These are phyloP conservation scores for Pleuronectes platessa DNA, from an alignment of 2,113 vertebrate species.

Conservation along the genomic window DNA sequence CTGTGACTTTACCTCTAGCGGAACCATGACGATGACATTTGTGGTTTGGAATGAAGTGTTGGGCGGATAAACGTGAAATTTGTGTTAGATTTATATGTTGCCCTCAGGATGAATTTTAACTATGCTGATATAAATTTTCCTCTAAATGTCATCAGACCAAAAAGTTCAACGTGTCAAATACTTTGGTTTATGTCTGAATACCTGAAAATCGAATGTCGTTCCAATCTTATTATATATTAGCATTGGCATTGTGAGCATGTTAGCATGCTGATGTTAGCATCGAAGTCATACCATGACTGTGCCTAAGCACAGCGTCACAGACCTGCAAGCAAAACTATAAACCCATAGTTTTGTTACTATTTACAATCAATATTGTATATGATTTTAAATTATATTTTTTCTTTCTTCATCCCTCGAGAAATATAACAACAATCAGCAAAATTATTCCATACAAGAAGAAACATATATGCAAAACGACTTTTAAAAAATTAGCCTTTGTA, in stretches of 20 bases:
- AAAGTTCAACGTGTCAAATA: neutral
- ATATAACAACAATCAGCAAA: neutral
- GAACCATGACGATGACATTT: neutral
- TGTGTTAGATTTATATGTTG: neutral
- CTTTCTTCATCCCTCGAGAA: neutral
- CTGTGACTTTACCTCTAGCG: neutral
- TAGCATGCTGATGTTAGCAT: neutral
- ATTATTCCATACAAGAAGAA: neutral
- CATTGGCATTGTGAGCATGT: neutral
- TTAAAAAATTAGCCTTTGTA: neutral
- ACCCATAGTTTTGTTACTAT: neutral
- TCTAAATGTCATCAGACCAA: neutral
- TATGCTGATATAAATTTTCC: neutral
- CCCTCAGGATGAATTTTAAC: neutral
- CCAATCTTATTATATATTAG: neutral
- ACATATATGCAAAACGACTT: too few species aligned
- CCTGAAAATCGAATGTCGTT: neutral
- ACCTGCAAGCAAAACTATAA: too few species aligned
- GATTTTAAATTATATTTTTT: neutral
- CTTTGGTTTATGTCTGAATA: neutral
- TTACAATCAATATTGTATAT: neutral
- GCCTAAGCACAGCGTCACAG: too few species aligned
- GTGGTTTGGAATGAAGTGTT: neutral
- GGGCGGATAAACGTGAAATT: neutral
- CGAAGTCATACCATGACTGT: neutral